These are phyloP conservation scores for Microctonus brassicae DNA, from an alignment of 2,888 invertebrate genomes.

Conservation along the genomic window DNA sequence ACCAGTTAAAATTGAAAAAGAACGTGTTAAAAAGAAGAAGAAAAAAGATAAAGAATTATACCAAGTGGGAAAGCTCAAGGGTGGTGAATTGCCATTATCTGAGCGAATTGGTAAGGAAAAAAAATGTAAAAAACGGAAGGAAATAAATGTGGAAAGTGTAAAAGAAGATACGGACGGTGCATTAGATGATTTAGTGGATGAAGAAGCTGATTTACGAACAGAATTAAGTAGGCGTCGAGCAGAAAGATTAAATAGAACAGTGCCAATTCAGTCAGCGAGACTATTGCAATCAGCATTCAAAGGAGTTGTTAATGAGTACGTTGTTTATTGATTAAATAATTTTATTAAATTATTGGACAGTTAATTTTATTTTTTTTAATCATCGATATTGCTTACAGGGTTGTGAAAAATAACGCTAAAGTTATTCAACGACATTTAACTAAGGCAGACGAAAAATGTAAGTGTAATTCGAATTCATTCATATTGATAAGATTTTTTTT, in stretches of 20 bases:
- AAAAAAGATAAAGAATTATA: conserved; percentile 70
- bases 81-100: conserved; percentile 56
- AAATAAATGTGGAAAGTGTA: conserved; percentile 25
- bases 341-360: background rate
- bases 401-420: conserved; percentile 62
- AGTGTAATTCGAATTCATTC: conserved; percentile 38
- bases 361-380: background rate
- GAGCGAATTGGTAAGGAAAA: conserved; percentile 63
- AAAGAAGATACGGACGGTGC: conserved; percentile 44
- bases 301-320: conserved; percentile 71
- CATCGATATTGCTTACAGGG: conserved; percentile 49
- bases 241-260: conserved; percentile 69
- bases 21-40: conserved; percentile 66
- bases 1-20: conserved; percentile 59
- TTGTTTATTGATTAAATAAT: conserved; percentile 24
- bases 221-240: conserved; percentile 73
- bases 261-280: conserved; percentile 69
- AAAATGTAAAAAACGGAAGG: conserved; percentile 60
- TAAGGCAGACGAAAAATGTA: conserved; percentile 63
- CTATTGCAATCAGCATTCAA: conserved; percentile 72
- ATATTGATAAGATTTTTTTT: background rate
- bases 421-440: conserved; percentile 57
- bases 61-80: conserved; percentile 67
- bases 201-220: conserved; percentile 71
- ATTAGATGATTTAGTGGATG: conserved; percentile 58